A percentile compares a stretch with the other conserved stretches of the same genome.
These are phyloP conservation scores for Ifrita kowaldi DNA, from an alignment of 2,113 vertebrate species.

Conservation along the genomic window DNA sequence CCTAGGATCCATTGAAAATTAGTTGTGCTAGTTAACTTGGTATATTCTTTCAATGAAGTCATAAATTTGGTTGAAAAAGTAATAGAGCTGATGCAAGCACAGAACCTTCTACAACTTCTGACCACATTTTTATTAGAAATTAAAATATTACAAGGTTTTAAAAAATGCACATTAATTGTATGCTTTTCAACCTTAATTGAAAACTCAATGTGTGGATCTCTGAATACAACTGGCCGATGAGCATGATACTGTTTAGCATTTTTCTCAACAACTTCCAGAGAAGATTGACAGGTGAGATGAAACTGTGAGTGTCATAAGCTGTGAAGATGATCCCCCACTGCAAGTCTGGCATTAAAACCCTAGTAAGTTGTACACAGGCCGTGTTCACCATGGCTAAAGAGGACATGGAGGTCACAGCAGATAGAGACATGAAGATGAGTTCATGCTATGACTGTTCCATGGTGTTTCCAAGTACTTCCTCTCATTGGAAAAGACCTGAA, in stretches of 20 bases:
- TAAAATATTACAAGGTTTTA: not conserved
- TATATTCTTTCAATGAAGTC: not conserved
- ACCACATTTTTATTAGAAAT: not conserved
- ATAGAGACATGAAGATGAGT: not conserved
- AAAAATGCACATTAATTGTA: not conserved
- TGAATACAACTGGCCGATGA: not conserved
- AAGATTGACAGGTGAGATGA: not conserved
- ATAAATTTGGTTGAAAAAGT: not conserved
- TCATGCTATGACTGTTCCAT: not conserved
- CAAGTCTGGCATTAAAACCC: not conserved
- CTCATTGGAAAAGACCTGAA: not conserved
- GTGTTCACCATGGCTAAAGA: not conserved
- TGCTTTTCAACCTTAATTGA: not conserved
- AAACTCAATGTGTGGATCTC: accelerated
- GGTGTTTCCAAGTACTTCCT: not conserved
- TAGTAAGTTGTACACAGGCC: not conserved
- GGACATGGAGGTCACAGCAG: not conserved
- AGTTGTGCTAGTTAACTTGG: not conserved
- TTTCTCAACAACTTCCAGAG: not conserved
- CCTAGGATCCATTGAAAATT: not conserved
- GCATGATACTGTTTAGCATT: not conserved
- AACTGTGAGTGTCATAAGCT: not conserved
- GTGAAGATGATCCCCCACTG: not conserved
- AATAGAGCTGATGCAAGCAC: not conserved
- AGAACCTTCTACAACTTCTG: not conserved